Evolutionary conservation across 1,140 invertebrate genomes (phyloP), one percentile per base, ranked within the genome.

Genomic region (Sarcophaga peregrina): DNA sequence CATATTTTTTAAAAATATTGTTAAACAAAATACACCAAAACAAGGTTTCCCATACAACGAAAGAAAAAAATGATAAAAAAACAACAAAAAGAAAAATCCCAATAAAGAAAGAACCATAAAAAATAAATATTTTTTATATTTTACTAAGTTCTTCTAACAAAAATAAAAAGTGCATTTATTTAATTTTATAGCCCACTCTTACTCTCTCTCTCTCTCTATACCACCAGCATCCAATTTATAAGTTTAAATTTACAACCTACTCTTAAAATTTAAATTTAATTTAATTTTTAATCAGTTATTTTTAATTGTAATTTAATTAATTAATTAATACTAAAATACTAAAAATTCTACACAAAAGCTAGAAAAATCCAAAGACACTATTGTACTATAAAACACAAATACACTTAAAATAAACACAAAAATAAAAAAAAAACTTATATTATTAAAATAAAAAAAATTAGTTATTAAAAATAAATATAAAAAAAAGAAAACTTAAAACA

Each of bases 31-130:
- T 37, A 48, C 82, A n/a, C 5, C 58, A 73, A 83, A 76, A 82
- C 87, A 89, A 89, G 88, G 88, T 89, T 89, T 89, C 88, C 88
- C 85, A 83, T 85, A 89, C 88, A 89, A 89, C 88, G 88, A 89
- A 89, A 45, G 17, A 78, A 85, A 68, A 84, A 82, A n/a, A n/a
- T n/a, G n/a, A n/a, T n/a, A n/a, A n/a, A 81, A 68, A 45, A 84
- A 83, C 50, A 37, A 82, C 81, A 82, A 46, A 73, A 76, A 76
- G 7, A n/a, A 78, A 50, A 78, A 50, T 58, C n/a, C 17, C 62
- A 82, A 76, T 80, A 25, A 48, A n/a, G n/a, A n/a, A n/a, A n/a
- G n/a, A n/a, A n/a, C n/a, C n/a, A n/a, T n/a, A n/a, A n/a, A n/a
- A n/a, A n/a, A n/a, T n/a, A n/a, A n/a, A n/a, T n/a, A n/a, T 82